A percentile compares a stretch with the other conserved stretches of the same genome.
Conservation (phyloP, 2,113 vertebrate species). For the Osmerus eperlanus region DNA sequence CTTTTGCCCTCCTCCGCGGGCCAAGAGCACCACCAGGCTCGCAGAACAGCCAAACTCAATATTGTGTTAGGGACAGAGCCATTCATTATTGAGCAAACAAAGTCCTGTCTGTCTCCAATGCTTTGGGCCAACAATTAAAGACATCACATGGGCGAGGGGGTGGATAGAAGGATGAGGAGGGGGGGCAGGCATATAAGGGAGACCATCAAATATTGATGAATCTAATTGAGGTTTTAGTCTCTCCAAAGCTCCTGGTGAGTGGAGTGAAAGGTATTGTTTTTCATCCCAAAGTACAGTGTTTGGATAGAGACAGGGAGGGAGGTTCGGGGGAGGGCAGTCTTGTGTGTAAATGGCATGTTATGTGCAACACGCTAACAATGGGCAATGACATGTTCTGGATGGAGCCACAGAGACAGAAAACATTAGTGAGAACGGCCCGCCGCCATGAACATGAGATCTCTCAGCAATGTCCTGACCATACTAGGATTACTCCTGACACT, state of each 20-base stretch:
- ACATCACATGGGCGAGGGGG: constrained; percentile 60
- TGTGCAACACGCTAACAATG: constrained; percentile 55
- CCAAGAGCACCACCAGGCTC: constrained; percentile 43
- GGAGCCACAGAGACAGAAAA: constrained; percentile 50
- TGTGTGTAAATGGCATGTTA: constrained; percentile 66
- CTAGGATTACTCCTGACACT: too few relatives aligned
- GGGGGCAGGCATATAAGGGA: constrained; percentile 46
- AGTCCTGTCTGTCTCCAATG: constrained; percentile 71
- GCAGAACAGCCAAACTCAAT: constrained; percentile 62
- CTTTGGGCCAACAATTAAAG: constrained; percentile 78
- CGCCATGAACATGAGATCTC: neutral
- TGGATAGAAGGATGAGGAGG: constrained; percentile 45
- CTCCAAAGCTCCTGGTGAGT: constrained; percentile 57
- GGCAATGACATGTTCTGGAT: constrained; percentile 62
- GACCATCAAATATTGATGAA: constrained; percentile 75
- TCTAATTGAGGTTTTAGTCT: constrained; percentile 75
- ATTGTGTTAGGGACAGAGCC: constrained; percentile 66
- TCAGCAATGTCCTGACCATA: neutral
- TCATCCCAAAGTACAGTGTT: constrained; percentile 46
- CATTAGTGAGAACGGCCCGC: constrained; percentile 1
- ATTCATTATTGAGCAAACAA: constrained; percentile 76
- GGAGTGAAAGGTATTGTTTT: constrained; percentile 46
- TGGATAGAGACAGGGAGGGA: constrained; percentile 38
- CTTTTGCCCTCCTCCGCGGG: constrained; percentile 33
- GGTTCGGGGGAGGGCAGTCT: constrained; percentile 38